These are phyloP conservation scores for Heteronetta atricapilla DNA, from an alignment of 2,113 vertebrate species.

Conservation along the genomic window DNA sequence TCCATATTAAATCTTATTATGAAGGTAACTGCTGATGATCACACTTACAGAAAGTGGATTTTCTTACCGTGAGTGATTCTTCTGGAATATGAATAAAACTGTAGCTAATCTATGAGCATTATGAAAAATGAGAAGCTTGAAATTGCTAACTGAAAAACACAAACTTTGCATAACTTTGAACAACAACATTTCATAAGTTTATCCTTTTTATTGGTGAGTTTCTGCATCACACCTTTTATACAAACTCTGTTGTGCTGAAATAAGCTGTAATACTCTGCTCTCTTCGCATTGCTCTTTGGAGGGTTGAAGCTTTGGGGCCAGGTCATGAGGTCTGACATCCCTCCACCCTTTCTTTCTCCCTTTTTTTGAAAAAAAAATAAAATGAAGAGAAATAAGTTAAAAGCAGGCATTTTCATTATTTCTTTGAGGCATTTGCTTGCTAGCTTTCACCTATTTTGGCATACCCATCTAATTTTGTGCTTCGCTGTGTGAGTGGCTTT, in stretches of 20 bases:
- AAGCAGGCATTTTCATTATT: background rate
- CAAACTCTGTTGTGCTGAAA: background rate
- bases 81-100: background rate
- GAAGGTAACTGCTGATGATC: background rate
- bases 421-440: background rate
- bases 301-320: background rate
- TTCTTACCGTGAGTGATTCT: background rate
- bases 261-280: background rate
- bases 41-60: background rate
- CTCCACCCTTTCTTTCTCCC: background rate
- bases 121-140: background rate
- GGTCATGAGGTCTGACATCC: background rate
- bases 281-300: background rate
- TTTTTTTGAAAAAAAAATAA: background rate
- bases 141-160: background rate
- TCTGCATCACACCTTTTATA: background rate
- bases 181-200: background rate
- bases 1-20: conserved; percentile 17
- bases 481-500: conserved; percentile 39
- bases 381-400: background rate
- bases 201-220: background rate
- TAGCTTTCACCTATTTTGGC: conserved; percentile 6
- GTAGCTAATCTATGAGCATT: background rate
- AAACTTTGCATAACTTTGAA: background rate
- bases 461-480: background rate